These are phyloP conservation scores for Bombus pascuorum DNA, from an alignment of 1,140 invertebrate genomes.

Conservation along the genomic window DNA sequence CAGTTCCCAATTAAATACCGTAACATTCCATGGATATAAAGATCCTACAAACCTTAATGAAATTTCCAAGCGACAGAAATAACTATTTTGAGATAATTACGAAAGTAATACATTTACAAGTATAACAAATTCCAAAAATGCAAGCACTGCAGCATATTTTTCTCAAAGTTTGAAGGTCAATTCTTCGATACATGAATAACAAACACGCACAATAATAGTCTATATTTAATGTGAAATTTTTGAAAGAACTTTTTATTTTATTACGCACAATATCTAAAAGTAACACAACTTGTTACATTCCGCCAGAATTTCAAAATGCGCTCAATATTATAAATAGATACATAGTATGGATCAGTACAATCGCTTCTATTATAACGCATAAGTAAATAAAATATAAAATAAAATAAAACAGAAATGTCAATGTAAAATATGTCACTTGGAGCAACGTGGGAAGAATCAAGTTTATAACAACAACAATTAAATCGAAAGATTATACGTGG, in stretches of 20 bases:
- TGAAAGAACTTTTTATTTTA: constrained; percentile 38
- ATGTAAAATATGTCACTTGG: background rate
- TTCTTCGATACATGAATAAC: constrained; percentile 6
- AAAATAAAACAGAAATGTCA: background rate
- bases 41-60: constrained; percentile 16
- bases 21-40: constrained; percentile 41
- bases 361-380: constrained; percentile 36
- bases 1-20: constrained; percentile 19
- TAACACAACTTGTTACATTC: constrained; percentile 44
- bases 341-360: constrained; percentile 10
- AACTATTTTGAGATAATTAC: constrained; percentile 25
- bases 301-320: constrained; percentile 41
- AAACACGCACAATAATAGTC: background rate
- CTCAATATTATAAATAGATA: constrained; percentile 39
- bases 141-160: constrained; percentile 17
- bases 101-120: constrained; percentile 1
- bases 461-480: background rate
- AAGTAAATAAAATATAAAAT: constrained; percentile 7
- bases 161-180: constrained; percentile 27
- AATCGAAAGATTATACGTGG: background rate
- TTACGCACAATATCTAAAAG: constrained; percentile 27
- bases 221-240: constrained; percentile 18
- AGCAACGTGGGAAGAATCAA: background rate
- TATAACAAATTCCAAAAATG: constrained; percentile 3
- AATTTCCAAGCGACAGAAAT: background rate